A percentile compares a stretch with the other conserved stretches of the same genome.
Evolutionary conservation across 53 echinoderm and acorn worm genomes (phyloP).

Genomic region (Arbacia lixula): DNA sequence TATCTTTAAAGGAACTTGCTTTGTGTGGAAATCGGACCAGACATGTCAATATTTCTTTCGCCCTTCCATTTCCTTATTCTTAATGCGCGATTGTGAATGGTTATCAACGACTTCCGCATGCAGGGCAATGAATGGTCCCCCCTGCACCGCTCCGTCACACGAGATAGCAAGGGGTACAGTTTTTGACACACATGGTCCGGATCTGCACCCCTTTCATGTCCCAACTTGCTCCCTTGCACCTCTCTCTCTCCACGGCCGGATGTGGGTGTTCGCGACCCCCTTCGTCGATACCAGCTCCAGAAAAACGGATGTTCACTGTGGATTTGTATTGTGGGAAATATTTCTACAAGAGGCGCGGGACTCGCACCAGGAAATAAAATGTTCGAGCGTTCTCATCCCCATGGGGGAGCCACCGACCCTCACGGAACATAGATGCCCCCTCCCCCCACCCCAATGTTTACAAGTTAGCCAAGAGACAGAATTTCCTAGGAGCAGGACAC

Average conservation of each 20-base stretch:
- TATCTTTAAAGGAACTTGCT: too few relatives aligned
- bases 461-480: too few relatives aligned
- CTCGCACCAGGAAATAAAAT: too few relatives aligned
- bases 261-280: conserved; percentile 3
- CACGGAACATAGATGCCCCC: too few relatives aligned
- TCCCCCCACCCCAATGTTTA: too few relatives aligned
- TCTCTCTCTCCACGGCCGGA: conserved; percentile 23
- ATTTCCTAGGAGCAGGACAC: too few relatives aligned
- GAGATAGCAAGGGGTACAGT: conserved; percentile 8
- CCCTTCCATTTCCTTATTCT: conserved; percentile 13
- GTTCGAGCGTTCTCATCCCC: too few relatives aligned
- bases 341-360: too few relatives aligned
- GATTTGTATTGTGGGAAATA: too few relatives aligned
- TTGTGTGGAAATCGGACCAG: background rate
- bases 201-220: conserved; percentile 32
- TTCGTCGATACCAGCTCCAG: conserved; percentile 25
- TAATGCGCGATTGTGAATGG: conserved; percentile 4
- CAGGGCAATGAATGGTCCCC: conserved; percentile 15
- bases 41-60: background rate
- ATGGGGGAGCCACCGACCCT: too few relatives aligned
- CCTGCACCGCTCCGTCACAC: background rate
- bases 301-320: too few relatives aligned
- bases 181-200: conserved; percentile 43
- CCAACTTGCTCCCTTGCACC: conserved; percentile 17
- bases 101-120: conserved; percentile 53